These are phyloP conservation scores for Coranthus polyacanthus DNA, from an alignment of 2,797 vertebrate genomes.

Conservation along the genomic window DNA sequence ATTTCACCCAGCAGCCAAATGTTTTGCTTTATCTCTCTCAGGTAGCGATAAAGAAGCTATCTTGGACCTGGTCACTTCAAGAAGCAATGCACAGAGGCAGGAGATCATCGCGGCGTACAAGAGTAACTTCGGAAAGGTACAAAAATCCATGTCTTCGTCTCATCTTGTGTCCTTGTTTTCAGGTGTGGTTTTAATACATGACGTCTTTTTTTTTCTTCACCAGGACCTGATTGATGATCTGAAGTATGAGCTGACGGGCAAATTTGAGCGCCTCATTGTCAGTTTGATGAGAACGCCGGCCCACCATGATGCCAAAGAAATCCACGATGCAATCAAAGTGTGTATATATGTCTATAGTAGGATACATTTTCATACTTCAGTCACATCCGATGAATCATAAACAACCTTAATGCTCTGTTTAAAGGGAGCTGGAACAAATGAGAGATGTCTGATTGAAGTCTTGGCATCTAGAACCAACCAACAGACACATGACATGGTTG, in stretches of 20 bases:
- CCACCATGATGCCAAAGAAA: conserved; percentile 95
- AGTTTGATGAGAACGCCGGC: conserved; percentile 93
- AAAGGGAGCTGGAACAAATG: conserved; percentile 92
- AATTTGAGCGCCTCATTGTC: conserved; percentile 96
- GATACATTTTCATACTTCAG: not conserved
- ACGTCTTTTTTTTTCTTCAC: not conserved
- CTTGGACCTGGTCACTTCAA: conserved; percentile 91
- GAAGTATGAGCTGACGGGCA: conserved; percentile 97
- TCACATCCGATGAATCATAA: conserved; percentile 4
- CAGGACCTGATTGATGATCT: conserved; percentile 96
- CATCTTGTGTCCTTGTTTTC: not conserved
- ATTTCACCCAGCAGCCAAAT: not conserved
- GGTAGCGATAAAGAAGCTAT: conserved; percentile 98
- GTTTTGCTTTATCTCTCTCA: conserved; percentile 63
- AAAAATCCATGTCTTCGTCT: not conserved
- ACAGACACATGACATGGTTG: conserved; percentile 89
- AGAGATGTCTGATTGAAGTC: conserved; percentile 95
- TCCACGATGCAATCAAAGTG: conserved; percentile 94
- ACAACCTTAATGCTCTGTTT: conserved; percentile 23
- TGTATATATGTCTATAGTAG: conserved; percentile 29
- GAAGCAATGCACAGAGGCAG: conserved; percentile 93
- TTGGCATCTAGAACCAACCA: conserved; percentile 93
- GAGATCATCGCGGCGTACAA: conserved; percentile 92
- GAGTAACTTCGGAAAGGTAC: conserved; percentile 93
- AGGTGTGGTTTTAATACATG: not conserved